These are phyloP conservation scores for Drosophila parvula DNA, from an alignment of 1,140 invertebrate species.

Conservation along the genomic window DNA sequence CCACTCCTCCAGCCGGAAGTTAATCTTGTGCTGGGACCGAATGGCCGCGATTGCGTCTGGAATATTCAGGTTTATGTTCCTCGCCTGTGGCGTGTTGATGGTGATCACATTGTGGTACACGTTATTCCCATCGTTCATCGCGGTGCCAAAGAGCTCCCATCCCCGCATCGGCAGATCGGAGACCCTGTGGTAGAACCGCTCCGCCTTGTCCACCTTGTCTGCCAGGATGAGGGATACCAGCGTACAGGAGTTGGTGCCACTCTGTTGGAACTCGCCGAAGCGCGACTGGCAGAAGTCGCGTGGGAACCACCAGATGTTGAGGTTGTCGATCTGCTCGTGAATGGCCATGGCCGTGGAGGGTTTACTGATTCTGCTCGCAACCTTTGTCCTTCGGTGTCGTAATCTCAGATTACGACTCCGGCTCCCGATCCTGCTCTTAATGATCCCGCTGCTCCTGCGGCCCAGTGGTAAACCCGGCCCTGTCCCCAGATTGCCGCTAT, in stretches of 20 bases:
- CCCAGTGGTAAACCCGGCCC: slow-evolving; percentile 38
- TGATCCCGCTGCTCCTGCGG: slow-evolving; percentile 14
- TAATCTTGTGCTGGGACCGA: slow-evolving; percentile 67
- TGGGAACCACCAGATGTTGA: slow-evolving; percentile 83
- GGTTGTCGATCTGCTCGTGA: slow-evolving; percentile 75
- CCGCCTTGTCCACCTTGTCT: slow-evolving; percentile 72
- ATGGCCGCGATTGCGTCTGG: slow-evolving; percentile 76
- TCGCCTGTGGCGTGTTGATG: slow-evolving; percentile 51
- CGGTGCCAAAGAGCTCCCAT: slow-evolving; percentile 74
- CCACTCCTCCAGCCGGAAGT: slow-evolving; percentile 79
- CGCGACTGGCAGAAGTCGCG: slow-evolving; percentile 77
- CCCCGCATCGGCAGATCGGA: slow-evolving; percentile 63
- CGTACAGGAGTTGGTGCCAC: slow-evolving; percentile 81
- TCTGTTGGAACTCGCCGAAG: slow-evolving; percentile 73
- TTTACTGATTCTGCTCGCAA: background rate
- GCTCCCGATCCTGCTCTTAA: background rate
- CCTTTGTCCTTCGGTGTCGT: slow-evolving; percentile 1
- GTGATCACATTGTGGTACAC: slow-evolving; percentile 77
- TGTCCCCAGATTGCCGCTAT: slow-evolving; percentile 43
- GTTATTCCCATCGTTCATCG: slow-evolving; percentile 79
- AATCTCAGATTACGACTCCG: slow-evolving; percentile 4
- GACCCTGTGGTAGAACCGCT: slow-evolving; percentile 62
- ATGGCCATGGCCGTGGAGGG: slow-evolving; percentile 63
- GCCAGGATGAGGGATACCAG: slow-evolving; percentile 76
- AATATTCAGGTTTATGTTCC: slow-evolving; percentile 76